phyloP scores from a whole-genome alignment of 1,140 invertebrate species.

The Aphidius gifuensis region DNA sequence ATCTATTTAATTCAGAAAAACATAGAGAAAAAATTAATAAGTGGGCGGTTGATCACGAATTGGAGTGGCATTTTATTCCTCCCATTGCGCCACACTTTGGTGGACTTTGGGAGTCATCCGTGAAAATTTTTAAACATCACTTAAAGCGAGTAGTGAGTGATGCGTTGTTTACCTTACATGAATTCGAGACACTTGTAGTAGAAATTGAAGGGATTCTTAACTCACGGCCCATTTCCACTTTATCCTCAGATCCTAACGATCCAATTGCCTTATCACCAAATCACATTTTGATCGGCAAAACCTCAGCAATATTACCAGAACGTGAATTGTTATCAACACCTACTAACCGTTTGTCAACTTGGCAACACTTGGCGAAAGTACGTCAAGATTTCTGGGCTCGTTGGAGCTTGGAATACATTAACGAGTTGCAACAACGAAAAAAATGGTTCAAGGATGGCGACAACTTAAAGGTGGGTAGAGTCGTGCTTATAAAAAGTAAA shows the following conservation, averaged over 20 bases:
- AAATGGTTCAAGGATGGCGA: no score
- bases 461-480: no score
- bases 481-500: no score
- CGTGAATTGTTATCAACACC: no score
- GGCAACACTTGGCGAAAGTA: no score
- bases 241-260: conserved; percentile 7
- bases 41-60: not conserved
- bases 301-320: no score
- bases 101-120: conserved; percentile 5
- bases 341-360: no score
- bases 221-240: not conserved
- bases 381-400: no score
- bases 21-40: not conserved
- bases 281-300: conserved; percentile 2
- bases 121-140: conserved; percentile 6
- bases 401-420: no score
- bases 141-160: not conserved
- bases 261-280: not conserved
- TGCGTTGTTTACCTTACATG: not conserved
- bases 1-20: not conserved
- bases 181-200: not conserved
- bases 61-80: conserved; percentile 8
- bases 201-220: conserved; percentile 7
- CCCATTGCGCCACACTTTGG: conserved; percentile 12
- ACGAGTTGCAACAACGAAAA: no score